Percentiles rank a stretch among this genome's conserved stretches.
These are phyloP conservation scores for Meda fulgida DNA, from an alignment of 2,797 vertebrate genomes.

Conservation along the genomic window DNA sequence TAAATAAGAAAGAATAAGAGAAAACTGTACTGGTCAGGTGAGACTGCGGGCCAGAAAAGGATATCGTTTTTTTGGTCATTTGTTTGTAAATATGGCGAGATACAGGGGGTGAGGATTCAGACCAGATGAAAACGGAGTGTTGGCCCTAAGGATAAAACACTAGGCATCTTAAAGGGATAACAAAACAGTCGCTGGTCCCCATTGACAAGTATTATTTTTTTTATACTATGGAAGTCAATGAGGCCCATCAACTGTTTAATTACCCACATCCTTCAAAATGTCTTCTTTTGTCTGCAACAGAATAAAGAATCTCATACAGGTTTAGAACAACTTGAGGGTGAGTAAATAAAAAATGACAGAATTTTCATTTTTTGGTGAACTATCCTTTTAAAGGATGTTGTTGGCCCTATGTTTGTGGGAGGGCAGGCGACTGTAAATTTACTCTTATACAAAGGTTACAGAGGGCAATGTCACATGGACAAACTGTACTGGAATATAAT, in stretches of 20 bases:
- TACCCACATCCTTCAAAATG: neutral
- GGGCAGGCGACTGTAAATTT: neutral
- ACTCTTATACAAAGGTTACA: neutral
- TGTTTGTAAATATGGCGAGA: neutral
- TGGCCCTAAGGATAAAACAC: neutral
- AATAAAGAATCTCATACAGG: neutral
- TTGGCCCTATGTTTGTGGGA: neutral
- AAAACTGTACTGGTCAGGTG: neutral
- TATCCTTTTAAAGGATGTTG: neutral
- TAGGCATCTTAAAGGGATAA: neutral
- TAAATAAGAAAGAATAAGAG: neutral
- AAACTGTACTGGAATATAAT: neutral
- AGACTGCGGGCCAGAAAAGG: neutral
- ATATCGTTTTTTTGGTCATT: neutral
- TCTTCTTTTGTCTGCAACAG: neutral
- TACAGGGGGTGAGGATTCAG: neutral
- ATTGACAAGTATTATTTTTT: neutral
- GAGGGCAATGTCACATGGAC: neutral
- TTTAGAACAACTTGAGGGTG: neutral
- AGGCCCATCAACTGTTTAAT: neutral
- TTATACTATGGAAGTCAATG: neutral
- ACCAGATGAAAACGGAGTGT: neutral
- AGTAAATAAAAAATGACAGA: neutral
- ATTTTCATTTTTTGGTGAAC: neutral
- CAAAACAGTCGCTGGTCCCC: neutral